Conservation (phyloP, 2,888 invertebrate genomes). For the Andricus quercusramuli region DNA sequence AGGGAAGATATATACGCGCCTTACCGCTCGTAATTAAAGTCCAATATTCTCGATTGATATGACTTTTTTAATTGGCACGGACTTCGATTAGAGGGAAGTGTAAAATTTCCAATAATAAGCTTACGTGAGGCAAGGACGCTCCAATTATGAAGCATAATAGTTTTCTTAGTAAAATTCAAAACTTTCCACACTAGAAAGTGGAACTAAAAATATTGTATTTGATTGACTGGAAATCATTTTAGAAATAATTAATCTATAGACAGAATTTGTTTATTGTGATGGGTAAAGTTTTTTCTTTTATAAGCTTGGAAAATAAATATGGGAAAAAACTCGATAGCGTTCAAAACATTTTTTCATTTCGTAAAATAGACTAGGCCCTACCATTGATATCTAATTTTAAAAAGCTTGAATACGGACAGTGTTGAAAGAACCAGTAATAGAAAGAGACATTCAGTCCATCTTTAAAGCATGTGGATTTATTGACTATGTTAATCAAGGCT, state of each 20-base stretch:
- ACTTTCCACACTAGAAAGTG: constrained; percentile 18
- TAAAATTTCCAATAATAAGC: constrained; percentile 31
- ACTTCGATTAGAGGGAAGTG: constrained; percentile 23
- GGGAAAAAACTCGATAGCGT: background rate
- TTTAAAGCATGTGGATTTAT: background rate
- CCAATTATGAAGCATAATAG: constrained; percentile 1
- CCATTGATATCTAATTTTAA: constrained; percentile 22
- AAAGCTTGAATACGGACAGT: background rate
- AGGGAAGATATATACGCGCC: constrained; percentile 18
- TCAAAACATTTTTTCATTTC: background rate
- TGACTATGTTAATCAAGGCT: background rate
- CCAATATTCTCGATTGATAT: constrained; percentile 30
- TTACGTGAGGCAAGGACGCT: constrained; percentile 19
- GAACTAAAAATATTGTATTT: background rate
- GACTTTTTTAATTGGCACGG: constrained; percentile 12
- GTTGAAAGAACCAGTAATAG: background rate
- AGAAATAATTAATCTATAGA: background rate
- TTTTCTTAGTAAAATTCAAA: constrained; percentile 17
- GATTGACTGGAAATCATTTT: background rate
- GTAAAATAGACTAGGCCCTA: background rate
- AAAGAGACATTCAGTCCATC: background rate
- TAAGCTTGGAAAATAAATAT: background rate
- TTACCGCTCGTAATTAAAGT: constrained; percentile 18
- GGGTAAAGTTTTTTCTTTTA: background rate
- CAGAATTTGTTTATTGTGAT: background rate